Evolutionary conservation across 2,888 invertebrate genomes (phyloP).

Genomic region (Nipponacmea schrenckii): DNA sequence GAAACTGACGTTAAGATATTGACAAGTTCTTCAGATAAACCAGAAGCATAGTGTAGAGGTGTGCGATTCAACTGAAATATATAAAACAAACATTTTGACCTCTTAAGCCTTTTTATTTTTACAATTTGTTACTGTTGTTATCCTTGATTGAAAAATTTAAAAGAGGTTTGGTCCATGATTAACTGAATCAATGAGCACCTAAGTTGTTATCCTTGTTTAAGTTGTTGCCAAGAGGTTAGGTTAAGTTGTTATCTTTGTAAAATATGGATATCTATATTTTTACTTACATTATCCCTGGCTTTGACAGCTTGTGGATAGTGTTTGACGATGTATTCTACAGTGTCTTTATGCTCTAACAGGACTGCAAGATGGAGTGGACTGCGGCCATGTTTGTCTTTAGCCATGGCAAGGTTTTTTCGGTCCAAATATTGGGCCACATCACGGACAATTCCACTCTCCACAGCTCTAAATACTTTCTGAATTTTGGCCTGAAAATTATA

Average conservation of each 20-base stretch:
- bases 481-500: slow-evolving; percentile 38
- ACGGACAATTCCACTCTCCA: slow-evolving; percentile 36
- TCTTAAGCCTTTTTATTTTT: background rate
- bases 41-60: slow-evolving; percentile 56
- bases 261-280: too few species aligned
- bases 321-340: slow-evolving; percentile 41
- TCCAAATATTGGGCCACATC: slow-evolving; percentile 41
- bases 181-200: too few species aligned
- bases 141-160: too few species aligned
- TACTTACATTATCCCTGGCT: slow-evolving; percentile 55
- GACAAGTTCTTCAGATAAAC: slow-evolving; percentile 43
- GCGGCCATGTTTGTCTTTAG: slow-evolving; percentile 43
- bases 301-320: slow-evolving; percentile 42
- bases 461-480: slow-evolving; percentile 34
- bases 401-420: slow-evolving; percentile 37
- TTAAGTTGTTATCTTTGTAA: too few species aligned
- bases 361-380: slow-evolving; percentile 54
- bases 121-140: background rate
- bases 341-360: slow-evolving; percentile 39
- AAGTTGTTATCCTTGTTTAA: too few species aligned
- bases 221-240: too few species aligned
- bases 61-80: slow-evolving; percentile 50
- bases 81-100: background rate
- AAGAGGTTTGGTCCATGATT: too few species aligned
- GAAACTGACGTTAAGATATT: slow-evolving; percentile 41